phyloP scores from a whole-genome alignment of 2,113 vertebrate genomes.

The Chroicocephalus ridibundus region DNA sequence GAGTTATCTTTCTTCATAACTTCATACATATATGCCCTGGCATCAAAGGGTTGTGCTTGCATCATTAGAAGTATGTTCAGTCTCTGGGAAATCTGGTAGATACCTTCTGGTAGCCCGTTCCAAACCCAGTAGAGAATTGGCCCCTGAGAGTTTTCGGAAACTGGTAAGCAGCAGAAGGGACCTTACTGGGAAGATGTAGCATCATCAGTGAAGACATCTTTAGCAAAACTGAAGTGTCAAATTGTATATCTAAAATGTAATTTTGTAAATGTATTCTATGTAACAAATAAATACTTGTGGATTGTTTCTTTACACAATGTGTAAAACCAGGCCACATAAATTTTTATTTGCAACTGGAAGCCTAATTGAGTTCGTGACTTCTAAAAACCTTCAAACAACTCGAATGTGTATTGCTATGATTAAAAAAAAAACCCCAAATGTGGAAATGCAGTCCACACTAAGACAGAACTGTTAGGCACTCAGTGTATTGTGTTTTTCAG shows the following conservation, averaged over 20 bases:
- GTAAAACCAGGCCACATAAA: background rate
- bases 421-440: background rate
- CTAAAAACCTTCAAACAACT: background rate
- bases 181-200: background rate
- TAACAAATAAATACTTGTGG: background rate
- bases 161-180: background rate
- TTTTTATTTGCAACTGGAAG: background rate
- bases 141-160: background rate
- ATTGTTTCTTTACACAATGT: background rate
- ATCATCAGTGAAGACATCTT: background rate
- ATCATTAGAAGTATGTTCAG: background rate
- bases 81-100: background rate
- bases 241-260: background rate
- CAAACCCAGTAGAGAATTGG: background rate
- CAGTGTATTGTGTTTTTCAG: background rate
- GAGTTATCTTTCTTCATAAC: background rate
- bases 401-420: background rate
- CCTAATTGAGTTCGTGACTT: background rate
- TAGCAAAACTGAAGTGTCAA: background rate
- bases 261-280: background rate
- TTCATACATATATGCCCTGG: background rate
- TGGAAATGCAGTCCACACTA: background rate
- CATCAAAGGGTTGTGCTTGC: background rate
- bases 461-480: background rate
- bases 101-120: background rate